Evolutionary conservation across 2,113 vertebrate genomes (phyloP).

Genomic region (Tyrannus savana): DNA sequence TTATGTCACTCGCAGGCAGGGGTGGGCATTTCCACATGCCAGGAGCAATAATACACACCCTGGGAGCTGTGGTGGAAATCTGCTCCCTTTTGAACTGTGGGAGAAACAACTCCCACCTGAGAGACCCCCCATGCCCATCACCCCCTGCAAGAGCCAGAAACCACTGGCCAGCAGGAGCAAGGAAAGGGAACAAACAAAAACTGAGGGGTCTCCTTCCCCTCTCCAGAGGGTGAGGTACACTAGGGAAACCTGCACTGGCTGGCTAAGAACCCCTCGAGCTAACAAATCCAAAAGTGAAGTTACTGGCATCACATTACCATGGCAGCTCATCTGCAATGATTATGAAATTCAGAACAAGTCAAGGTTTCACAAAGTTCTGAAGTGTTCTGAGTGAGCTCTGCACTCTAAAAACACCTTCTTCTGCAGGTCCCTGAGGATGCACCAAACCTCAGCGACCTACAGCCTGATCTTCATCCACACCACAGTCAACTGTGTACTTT

Average conservation of each 20-base stretch:
- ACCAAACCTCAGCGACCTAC: neutral
- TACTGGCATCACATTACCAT: neutral
- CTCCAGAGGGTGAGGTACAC: neutral
- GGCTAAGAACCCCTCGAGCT: neutral
- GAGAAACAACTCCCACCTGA: neutral
- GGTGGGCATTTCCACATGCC: neutral
- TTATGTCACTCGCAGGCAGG: fast-evolving
- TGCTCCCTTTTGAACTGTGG: fast-evolving
- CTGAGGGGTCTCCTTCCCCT: neutral
- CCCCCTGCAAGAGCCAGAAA: neutral
- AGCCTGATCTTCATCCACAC: fast-evolving
- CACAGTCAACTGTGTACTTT: fast-evolving
- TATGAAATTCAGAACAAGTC: neutral
- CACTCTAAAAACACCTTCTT: neutral
- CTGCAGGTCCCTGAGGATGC: neutral
- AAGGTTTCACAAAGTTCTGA: neutral
- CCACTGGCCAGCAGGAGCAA: neutral
- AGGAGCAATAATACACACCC: neutral
- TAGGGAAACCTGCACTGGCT: neutral
- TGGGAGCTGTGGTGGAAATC: neutral
- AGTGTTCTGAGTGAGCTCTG: fast-evolving
- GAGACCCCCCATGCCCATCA: neutral
- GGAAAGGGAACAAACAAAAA: neutral
- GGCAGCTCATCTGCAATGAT: neutral
- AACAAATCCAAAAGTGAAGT: neutral